Evolutionary conservation across 2,888 invertebrate species (phyloP), one percentile per base, ranked within the genome.

Genomic region (Pogonocherus hispidulus): DNA sequence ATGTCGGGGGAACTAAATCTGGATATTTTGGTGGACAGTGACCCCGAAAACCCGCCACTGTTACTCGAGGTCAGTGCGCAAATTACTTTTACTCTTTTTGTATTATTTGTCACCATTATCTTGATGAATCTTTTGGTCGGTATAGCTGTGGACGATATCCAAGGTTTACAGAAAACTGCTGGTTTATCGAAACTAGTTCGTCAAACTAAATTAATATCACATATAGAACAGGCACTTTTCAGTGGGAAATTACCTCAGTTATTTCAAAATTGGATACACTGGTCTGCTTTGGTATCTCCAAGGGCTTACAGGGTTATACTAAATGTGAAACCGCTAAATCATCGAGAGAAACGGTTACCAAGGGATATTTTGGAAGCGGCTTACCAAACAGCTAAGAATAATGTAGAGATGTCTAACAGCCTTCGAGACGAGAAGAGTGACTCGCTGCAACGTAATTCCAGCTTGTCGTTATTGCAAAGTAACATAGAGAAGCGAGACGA

Each of bases 1-100:
- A 94, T 95, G 94, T 94, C 94, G 5, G 95, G 95, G 0, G 95
- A 95, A 83, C 86, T 94, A 76, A 93, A 93, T 82, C 87, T 95
- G 69, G 93, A 93, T 80, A 87, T 94, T 66, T 84, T 94, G 52
- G 88, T 94, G 52, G 92, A 93, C 77, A 92, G 93, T 80, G 91
- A 92, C 78, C 92, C 92, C 5, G 91, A 92, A 77, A 92, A 92
- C 86, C 92, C 92, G 0, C 92, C 92, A 0, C 91, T 93, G 72
- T 85, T 93, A 14, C 85, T 94, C 44, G 93, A 93, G 83, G 91
- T 94, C 67, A 94, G 93, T 70, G 94, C 94, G 0, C 94, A 94
- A 84, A 90, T 94, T 56, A 93, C 93, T 0, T 94, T 94, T 81
- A 92, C 94, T 2, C 85, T 94, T 18, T 94, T 95, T 78, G 86